phyloP scores from a whole-genome alignment of 2,113 vertebrate genomes.

The Tautogolabrus adspersus region DNA sequence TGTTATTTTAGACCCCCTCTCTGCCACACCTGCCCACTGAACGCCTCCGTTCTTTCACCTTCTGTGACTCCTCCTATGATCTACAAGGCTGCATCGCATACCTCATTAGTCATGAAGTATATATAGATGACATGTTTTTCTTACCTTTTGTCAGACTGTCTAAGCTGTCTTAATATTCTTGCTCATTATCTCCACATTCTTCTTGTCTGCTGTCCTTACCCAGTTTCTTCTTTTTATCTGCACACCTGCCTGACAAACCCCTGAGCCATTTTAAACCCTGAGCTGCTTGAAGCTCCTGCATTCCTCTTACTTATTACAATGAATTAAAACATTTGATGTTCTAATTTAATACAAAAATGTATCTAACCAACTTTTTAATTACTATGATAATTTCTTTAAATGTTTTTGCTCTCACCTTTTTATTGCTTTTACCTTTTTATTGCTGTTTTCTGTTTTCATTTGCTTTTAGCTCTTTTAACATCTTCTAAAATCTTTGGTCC shows the following conservation, averaged over 20 bases:
- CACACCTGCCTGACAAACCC: background rate
- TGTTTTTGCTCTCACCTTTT: too few species aligned
- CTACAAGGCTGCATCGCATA: slow-evolving; percentile 15
- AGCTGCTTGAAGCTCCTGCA: background rate
- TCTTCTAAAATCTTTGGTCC: too few species aligned
- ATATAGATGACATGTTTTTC: background rate
- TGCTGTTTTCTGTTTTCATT: too few species aligned
- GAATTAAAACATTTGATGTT: background rate
- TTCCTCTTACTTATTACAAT: slow-evolving; percentile 19
- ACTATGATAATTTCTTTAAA: too few species aligned
- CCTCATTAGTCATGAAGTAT: slow-evolving; percentile 19
- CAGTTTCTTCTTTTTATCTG: background rate
- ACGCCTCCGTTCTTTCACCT: slow-evolving; percentile 3
- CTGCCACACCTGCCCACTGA: background rate
- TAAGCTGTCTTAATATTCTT: background rate
- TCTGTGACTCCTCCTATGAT: background rate
- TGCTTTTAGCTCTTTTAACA: too few species aligned
- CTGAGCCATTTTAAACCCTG: background rate
- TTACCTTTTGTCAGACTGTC: slow-evolving; percentile 23
- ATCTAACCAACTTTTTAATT: too few species aligned
- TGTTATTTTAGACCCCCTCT: slow-evolving; percentile 5
- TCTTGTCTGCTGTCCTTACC: background rate
- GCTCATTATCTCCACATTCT: background rate
- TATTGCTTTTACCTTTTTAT: too few species aligned
- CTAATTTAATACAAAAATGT: too few species aligned